Conservation (phyloP, 2,113 vertebrate species). For the Oryzias curvinotus region DNA sequence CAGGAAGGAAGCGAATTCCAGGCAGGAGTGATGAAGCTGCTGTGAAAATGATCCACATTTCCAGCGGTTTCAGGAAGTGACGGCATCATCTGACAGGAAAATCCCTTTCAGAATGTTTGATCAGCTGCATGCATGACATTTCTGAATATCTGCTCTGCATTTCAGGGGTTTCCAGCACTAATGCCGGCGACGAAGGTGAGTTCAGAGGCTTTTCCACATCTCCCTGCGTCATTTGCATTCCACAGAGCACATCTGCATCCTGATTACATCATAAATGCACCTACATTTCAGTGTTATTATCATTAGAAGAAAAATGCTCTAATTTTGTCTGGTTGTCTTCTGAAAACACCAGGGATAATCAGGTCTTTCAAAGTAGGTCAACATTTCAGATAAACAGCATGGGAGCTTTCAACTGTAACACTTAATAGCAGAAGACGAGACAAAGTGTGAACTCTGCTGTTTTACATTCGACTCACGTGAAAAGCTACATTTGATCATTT, state of each 20-base stretch:
- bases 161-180: slow-evolving; percentile 49
- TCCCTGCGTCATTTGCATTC: slow-evolving; percentile 17
- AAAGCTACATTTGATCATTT: too few relatives aligned
- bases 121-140: not conserved
- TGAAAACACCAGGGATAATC: too few relatives aligned
- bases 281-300: slow-evolving; percentile 2
- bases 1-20: slow-evolving; percentile 53
- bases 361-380: too few relatives aligned
- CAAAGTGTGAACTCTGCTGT: too few relatives aligned
- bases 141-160: slow-evolving; percentile 29
- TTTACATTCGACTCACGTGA: too few relatives aligned
- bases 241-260: slow-evolving; percentile 8
- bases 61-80: not conserved
- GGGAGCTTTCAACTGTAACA: too few relatives aligned
- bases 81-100: slow-evolving; percentile 3
- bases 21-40: slow-evolving; percentile 21
- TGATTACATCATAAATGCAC: slow-evolving; percentile 11
- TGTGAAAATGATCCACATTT: slow-evolving; percentile 3
- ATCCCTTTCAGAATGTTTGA: not conserved
- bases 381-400: too few relatives aligned
- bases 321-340: too few relatives aligned
- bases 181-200: slow-evolving; percentile 65
- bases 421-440: too few relatives aligned
- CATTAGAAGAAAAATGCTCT: slow-evolving; percentile 3
- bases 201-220: slow-evolving; percentile 5